A percentile compares a stretch with the other conserved stretches of the same genome.
These are phyloP conservation scores for Karalla daura DNA, from an alignment of 2,797 vertebrate species.

Conservation along the genomic window DNA sequence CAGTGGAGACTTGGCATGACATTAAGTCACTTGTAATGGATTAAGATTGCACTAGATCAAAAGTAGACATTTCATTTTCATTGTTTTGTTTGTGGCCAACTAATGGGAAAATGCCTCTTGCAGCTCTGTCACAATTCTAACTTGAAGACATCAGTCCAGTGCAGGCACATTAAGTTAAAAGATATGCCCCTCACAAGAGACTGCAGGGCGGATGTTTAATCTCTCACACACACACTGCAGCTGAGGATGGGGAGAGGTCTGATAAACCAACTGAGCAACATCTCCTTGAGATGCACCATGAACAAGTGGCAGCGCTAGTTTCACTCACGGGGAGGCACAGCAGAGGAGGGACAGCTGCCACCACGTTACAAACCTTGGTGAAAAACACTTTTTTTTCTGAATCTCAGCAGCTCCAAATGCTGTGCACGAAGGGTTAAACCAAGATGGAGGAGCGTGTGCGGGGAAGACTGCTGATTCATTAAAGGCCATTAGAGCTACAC, in stretches of 20 bases:
- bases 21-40: no score
- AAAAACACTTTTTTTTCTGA: background rate
- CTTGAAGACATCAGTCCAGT: no score
- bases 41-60: no score
- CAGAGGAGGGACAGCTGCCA: background rate
- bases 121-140: no score
- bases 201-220: conserved; percentile 19
- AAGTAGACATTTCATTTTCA: no score
- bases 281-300: background rate
- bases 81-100: no score
- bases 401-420: background rate
- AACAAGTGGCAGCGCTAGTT: no score
- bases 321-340: background rate
- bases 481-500: background rate
- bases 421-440: conserved; percentile 3
- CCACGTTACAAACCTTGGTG: background rate
- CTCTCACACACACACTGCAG: background rate
- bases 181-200: background rate
- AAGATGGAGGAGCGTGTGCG: background rate
- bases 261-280: background rate
- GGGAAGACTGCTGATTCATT: conserved; percentile 46
- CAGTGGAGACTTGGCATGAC: background rate
- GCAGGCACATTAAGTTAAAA: conserved; percentile 2
- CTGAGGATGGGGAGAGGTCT: background rate
- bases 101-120: no score